A percentile compares a stretch with the other conserved stretches of the same genome.
Evolutionary conservation across 2,888 invertebrate genomes (phyloP).

Genomic region (Molanna angustata): DNA sequence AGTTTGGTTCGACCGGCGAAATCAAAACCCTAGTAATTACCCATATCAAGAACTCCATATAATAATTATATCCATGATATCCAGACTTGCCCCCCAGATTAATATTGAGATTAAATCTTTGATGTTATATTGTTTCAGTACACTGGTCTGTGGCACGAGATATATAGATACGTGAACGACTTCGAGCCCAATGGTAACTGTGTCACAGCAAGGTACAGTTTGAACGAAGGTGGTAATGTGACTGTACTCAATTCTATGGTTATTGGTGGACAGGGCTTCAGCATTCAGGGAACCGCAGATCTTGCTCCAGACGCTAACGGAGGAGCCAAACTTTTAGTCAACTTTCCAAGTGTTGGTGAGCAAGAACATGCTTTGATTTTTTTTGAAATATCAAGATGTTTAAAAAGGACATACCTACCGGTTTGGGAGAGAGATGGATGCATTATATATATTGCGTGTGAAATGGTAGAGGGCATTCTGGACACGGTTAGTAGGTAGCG

Average conservation of each 20-base stretch:
- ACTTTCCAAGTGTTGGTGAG: slow-evolving; percentile 23
- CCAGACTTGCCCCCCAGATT: too few relatives aligned
- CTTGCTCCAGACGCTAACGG: slow-evolving; percentile 21
- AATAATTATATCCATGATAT: too few relatives aligned
- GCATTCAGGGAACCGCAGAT: slow-evolving; percentile 17
- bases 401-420: too few relatives aligned
- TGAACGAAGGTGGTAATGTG: slow-evolving; percentile 10
- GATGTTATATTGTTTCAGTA: slow-evolving; percentile 38
- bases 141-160: slow-evolving; percentile 46
- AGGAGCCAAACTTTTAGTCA: slow-evolving; percentile 24
- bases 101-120: neutral
- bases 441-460: too few relatives aligned
- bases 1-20: neutral
- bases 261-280: slow-evolving; percentile 2
- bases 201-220: slow-evolving; percentile 35
- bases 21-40: too few relatives aligned
- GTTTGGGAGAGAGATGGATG: too few relatives aligned
- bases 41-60: too few relatives aligned
- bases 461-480: too few relatives aligned
- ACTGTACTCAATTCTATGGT: slow-evolving; percentile 24
- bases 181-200: slow-evolving; percentile 43
- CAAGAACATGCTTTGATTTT: neutral
- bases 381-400: too few relatives aligned
- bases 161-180: slow-evolving; percentile 45
- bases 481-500: too few relatives aligned